phyloP scores from a whole-genome alignment of 2,113 vertebrate species.

The Paradisaea rubra region DNA sequence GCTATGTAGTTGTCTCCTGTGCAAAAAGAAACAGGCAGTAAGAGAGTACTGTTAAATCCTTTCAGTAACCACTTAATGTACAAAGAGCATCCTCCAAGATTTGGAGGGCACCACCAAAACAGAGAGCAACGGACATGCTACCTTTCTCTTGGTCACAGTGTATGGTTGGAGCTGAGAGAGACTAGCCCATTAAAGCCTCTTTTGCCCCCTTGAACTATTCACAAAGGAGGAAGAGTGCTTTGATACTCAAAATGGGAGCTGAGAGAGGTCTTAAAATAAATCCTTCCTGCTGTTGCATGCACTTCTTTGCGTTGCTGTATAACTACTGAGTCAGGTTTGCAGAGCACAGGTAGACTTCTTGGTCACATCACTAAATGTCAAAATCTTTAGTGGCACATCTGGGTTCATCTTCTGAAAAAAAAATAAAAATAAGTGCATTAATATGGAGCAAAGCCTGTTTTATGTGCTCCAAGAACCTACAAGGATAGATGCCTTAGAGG shows the following conservation, averaged over 20 bases:
- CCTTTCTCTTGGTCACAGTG: neutral
- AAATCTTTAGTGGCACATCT: neutral
- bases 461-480: neutral
- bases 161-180: neutral
- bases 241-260: neutral
- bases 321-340: neutral
- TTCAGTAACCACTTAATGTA: neutral
- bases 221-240: neutral
- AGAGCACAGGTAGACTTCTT: neutral
- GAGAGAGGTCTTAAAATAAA: neutral
- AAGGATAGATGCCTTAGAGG: neutral
- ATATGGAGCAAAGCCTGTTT: neutral
- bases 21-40: neutral
- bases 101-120: neutral
- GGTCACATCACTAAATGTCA: neutral
- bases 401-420: neutral
- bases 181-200: neutral
- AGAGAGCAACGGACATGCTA: neutral
- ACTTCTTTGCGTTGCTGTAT: neutral
- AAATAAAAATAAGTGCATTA: neutral
- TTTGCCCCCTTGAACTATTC: neutral
- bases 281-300: neutral
- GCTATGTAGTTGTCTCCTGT: neutral
- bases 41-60: neutral
- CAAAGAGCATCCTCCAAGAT: neutral